Conservation (phyloP, 2,888 invertebrate genomes). For the Microplitis manilae region DNA sequence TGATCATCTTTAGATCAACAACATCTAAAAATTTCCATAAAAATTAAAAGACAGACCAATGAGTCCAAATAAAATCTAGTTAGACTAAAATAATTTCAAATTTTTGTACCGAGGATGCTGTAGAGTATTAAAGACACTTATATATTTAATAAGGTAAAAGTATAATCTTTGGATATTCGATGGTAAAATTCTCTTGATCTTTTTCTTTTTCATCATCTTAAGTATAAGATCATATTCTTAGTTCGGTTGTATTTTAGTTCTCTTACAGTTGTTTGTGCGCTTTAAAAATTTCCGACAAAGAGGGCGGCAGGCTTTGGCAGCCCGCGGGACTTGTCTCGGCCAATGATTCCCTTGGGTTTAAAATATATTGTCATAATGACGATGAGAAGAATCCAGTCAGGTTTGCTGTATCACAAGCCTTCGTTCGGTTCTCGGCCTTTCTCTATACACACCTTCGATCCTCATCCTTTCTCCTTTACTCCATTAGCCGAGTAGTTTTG, state of each 20-base stretch:
- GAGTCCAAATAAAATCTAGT: no score
- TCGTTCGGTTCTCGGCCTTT: conserved; percentile 17
- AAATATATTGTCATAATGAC: conserved; percentile 57
- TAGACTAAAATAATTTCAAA: no score
- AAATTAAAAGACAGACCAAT: no score
- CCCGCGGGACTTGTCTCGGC: conserved; percentile 56
- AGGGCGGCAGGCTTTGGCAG: conserved; percentile 59
- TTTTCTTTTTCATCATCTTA: not conserved
- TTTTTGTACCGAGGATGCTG: not conserved
- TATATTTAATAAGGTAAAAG: not conserved
- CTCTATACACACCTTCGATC: conserved; percentile 8
- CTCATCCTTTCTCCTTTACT: conserved; percentile 3
- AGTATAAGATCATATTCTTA: conserved; percentile 18
- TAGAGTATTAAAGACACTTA: not conserved
- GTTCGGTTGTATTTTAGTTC: conserved; percentile 28
- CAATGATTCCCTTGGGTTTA: conserved; percentile 58
- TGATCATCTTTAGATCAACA: no score
- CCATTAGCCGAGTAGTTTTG: conserved; percentile 18
- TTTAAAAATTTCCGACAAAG: conserved; percentile 69
- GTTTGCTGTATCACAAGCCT: conserved; percentile 10
- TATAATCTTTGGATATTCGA: not conserved
- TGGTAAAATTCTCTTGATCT: not conserved
- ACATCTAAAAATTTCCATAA: no score
- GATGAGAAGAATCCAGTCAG: conserved; percentile 34
- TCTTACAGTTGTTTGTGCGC: conserved; percentile 52